Evolutionary conservation across 2,888 invertebrate species (phyloP).

Genomic region (Andrena bicolor): DNA sequence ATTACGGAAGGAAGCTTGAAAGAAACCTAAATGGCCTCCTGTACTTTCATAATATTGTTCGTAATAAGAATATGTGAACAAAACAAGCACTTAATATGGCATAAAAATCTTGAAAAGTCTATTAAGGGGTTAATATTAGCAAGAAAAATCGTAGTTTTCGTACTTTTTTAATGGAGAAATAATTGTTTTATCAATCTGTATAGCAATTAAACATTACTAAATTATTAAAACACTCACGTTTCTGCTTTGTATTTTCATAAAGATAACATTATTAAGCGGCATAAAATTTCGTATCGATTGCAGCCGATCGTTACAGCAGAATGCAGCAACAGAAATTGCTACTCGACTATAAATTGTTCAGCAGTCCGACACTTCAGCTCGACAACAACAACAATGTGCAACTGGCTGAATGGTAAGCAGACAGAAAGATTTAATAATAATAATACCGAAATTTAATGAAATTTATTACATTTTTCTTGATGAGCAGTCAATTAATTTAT

Average conservation of each 20-base stretch:
- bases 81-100: neutral
- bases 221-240: neutral
- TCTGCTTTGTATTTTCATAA: neutral
- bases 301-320: constrained; percentile 21
- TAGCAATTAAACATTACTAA: neutral
- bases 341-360: constrained; percentile 67
- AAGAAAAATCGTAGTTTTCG: neutral
- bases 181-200: neutral
- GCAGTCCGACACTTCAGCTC: constrained; percentile 43
- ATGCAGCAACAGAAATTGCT: constrained; percentile 61
- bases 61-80: too few species aligned
- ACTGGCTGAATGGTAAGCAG: constrained; percentile 66
- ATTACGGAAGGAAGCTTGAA: too few species aligned
- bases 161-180: neutral
- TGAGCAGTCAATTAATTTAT: too few species aligned
- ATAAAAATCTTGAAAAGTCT: neutral
- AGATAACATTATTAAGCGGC: neutral
- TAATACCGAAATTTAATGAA: neutral
- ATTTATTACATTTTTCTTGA: neutral
- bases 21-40: too few species aligned
- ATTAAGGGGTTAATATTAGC: too few species aligned
- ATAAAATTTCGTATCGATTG: constrained; percentile 39
- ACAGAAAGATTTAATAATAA: constrained; percentile 3
- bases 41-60: too few species aligned
- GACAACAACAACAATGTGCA: constrained; percentile 67